Evolutionary conservation across 2,797 vertebrate species (phyloP), one percentile per base, ranked within the genome.

Genomic region (Rhodeus uyekii): DNA sequence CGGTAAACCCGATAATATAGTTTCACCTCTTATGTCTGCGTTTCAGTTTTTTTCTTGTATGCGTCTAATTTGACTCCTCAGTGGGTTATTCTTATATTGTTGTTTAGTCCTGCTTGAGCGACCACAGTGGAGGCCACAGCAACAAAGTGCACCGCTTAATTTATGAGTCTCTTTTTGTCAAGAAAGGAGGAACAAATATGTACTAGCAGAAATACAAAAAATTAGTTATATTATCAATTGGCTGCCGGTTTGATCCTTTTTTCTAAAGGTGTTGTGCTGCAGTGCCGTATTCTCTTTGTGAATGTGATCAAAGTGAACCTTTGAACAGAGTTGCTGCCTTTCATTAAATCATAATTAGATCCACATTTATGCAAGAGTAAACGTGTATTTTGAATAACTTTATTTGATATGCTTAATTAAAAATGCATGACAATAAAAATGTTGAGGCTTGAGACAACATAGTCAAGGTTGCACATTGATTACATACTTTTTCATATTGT

Each of bases 81-180:
- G 32, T 19, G 72, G 48, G 50, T 58, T 58, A 27, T 55, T 3
- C 32, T 50, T 38, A 38, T 74, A n/a, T 29, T 63, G 27, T n/a
- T 63, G 39, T 58, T 65, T 60, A 63, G 73, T 63, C 39, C 19
- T 76, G 74, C 74, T 63, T 63, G 58, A 76, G 27, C 24, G 39
- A 76, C 74, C 27, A 76, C 39, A 3, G 27, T 32, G 58, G 16
- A 44, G 67, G 14, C 14, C 44, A 3, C 14, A 48, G 18, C 9
- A 34, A 34, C 32, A 50, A 78, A 61, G 34, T 39, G 24, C 13
- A 38, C 18, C 8, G 34, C 58, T 48, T 64, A 34, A 63, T 78
- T 46, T 63, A 27, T 24, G 14, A 65, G 44, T 65, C 29, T 8
- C 32, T 50, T 38, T 48, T 36, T 65, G 22, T 65, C 42, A 48